Conservation (phyloP, 1,140 invertebrate genomes). For the Caenorhabditis brenneri region DNA sequence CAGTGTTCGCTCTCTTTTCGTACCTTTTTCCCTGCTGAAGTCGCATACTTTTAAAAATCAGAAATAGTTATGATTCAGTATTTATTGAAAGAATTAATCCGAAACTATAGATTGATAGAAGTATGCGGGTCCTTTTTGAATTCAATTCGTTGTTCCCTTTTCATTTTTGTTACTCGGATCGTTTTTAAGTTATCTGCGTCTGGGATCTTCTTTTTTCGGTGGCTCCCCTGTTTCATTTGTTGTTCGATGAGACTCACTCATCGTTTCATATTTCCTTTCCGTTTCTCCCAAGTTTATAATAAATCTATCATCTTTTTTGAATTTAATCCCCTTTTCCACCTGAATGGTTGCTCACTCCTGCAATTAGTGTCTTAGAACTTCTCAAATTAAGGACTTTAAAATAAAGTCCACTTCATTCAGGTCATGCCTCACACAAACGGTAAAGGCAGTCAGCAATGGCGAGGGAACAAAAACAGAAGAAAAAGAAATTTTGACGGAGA, state of each 20-base stretch:
- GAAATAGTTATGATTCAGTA: not conserved
- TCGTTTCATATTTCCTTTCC: not conserved
- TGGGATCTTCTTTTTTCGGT: slow-evolving; percentile 8
- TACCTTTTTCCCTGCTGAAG: not conserved
- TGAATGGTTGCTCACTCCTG: no score
- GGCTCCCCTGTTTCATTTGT: not conserved
- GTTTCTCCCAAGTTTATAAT: not conserved
- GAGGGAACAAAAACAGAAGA: not conserved
- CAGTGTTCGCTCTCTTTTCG: not conserved
- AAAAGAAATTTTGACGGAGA: not conserved
- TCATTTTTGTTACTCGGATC: not conserved
- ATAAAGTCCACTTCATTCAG: not conserved
- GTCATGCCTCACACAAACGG: slow-evolving; percentile 21
- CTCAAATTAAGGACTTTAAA: no score
- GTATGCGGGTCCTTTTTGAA: not conserved
- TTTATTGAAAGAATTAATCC: not conserved
- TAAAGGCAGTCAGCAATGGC: not conserved
- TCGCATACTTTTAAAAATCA: not conserved
- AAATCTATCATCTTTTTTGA: no score
- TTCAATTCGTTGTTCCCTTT: not conserved
- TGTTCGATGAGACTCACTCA: not conserved
- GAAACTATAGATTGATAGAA: not conserved
- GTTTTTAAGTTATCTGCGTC: not conserved
- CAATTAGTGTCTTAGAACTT: no score
- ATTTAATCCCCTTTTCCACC: no score